Evolutionary conservation across 2,113 vertebrate species (phyloP), one percentile per base, ranked within the genome.

Genomic region (Zosterops lateralis): DNA sequence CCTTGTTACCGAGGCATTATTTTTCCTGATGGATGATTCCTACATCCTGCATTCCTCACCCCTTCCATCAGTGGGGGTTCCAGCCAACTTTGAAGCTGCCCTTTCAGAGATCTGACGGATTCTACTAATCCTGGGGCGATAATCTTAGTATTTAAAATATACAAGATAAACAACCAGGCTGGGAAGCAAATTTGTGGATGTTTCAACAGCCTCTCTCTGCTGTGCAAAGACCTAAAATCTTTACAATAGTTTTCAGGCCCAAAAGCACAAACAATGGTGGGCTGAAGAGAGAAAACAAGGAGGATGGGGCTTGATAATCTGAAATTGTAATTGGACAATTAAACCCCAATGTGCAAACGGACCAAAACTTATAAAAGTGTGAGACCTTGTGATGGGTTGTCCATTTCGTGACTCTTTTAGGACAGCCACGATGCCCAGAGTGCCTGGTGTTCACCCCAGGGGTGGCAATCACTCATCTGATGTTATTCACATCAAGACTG

Each of bases 381-480:
- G 10, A 36, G 21, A 25, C n/a, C 22, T 57, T 2, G 3, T 22
- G 32, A 57, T 8, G 13, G 9, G 22, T 25, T 3, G 10, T 25
- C n/a, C n/a, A 25, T 58, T 60, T 50, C 21, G 31, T n/a, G 19
- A 56, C 31, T 14, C 6, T 56, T 56, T 56, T n/a, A 21, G 54
- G n/a, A 47, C 48, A 89, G 38, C 54, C 45, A 20, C n/a, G 22
- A n/a, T 4, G 42, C 62, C 60, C 56, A 76, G 28, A 78, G n/a
- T 12, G 13, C 28, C 65, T 42, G 29, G 11, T 51, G 28, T 3
- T 58, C 72, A 28, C 0, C 31, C 14, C 1, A 1, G 29, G 17
- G 5, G 17, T 28, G 36, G 48, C 40, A 91, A 72, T 22, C 68
- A 72, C 17, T 75, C 17, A 54, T 19, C 47, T 64, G 16, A 40